Percentiles rank a stretch among this genome's conserved stretches.
These are phyloP conservation scores for Lasioglossum calceatum DNA, from an alignment of 2,888 invertebrate genomes.

Conservation along the genomic window DNA sequence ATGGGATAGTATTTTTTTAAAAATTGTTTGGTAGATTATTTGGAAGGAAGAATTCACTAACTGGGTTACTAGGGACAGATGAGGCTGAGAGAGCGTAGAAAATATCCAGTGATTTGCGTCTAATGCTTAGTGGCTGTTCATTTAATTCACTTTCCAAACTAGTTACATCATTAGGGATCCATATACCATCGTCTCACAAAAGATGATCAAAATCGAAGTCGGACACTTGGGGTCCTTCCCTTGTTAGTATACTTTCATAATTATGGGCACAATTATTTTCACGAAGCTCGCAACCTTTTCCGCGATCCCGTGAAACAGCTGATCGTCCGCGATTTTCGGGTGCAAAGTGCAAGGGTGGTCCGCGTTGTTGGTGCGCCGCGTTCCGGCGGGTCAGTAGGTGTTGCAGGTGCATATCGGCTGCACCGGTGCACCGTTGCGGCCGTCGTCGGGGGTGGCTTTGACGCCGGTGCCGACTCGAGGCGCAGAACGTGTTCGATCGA, in stretches of 20 bases:
- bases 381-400: slow-evolving; percentile 1
- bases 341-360: background rate
- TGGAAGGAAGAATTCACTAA: too few relatives aligned
- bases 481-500: slow-evolving; percentile 81
- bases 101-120: background rate
- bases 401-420: slow-evolving; percentile 48
- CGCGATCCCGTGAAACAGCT: background rate
- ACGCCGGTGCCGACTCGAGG: slow-evolving; percentile 66
- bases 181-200: too few relatives aligned
- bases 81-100: background rate
- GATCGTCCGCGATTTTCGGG: background rate
- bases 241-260: too few relatives aligned
- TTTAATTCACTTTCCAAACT: background rate
- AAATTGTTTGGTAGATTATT: too few relatives aligned
- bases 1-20: too few relatives aligned
- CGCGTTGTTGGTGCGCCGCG: background rate
- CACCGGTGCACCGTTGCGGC: slow-evolving; percentile 45
- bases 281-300: too few relatives aligned
- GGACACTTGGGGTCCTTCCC: too few relatives aligned
- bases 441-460: slow-evolving; percentile 49
- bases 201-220: too few relatives aligned
- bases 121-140: background rate
- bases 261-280: background rate
- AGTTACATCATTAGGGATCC: background rate
- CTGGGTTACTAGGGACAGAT: background rate